These are phyloP conservation scores for Bos javanicus DNA, from an alignment of 2,113 vertebrate species.

Conservation along the genomic window DNA sequence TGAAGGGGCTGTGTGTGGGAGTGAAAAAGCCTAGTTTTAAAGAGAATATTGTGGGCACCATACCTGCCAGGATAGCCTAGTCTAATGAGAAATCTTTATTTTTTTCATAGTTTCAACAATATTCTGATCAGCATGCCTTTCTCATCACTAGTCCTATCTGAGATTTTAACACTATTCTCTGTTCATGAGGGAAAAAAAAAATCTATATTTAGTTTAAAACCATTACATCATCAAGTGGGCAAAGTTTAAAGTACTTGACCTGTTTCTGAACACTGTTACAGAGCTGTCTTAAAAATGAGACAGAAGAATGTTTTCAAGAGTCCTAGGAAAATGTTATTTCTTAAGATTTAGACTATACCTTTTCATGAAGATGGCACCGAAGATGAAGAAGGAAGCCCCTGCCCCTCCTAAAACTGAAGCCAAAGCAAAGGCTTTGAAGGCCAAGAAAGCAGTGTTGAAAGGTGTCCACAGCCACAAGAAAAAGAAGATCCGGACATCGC, in stretches of 20 bases:
- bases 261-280: background rate
- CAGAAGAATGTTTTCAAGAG: background rate
- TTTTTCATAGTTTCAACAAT: background rate
- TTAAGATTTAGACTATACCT: background rate
- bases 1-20: background rate
- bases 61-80: background rate
- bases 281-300: background rate
- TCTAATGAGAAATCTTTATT: background rate
- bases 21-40: background rate
- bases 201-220: background rate
- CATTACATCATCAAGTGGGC: background rate
- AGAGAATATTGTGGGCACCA: background rate
- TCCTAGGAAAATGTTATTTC: background rate
- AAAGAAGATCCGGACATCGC: background rate
- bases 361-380: background rate
- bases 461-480: background rate
- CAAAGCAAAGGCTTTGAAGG: background rate
- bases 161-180: background rate
- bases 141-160: background rate
- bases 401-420: background rate
- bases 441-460: background rate
- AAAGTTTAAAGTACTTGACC: background rate
- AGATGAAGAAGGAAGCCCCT: background rate
- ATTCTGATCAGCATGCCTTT: background rate
- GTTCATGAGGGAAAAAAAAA: background rate